Evolutionary conservation across 2,888 invertebrate genomes (phyloP), one percentile per base, ranked within the genome.

Genomic region (Dicyrtoma fusca): DNA sequence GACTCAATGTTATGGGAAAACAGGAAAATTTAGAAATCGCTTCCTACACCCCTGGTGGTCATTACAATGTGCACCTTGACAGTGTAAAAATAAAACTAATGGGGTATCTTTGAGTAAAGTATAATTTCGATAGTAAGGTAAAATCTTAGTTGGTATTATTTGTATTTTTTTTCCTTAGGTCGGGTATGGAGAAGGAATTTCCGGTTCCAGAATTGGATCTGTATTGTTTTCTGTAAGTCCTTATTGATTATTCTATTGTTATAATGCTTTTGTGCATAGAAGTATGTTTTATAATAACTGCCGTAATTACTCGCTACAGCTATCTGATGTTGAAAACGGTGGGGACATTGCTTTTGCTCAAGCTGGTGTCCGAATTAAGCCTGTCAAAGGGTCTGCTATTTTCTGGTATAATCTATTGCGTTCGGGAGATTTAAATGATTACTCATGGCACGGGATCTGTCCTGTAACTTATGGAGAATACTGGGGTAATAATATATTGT

Each of bases 341-440:
- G 82, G 82, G 5, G 81, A 81, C 10, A 82, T 82, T 0, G 82
- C 81, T n/a, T 82, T 82, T 77, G 82, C 82, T 1, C 74, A 81
- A 44, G 68, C 82, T 6, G 82, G 82, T n/a, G 76, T 81, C 0
- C 77, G 78, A 1, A 76, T 81, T 13, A 77, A 76, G 68, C 81
- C 82, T 0, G 23, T 74, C 11, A 81, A 81, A 82, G 85, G 85
- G 2, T 81, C 82, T 14, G 84, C 84, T 49, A 83, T 84, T 26
- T 84, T 85, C 77, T 85, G 85, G 85, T 83, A 83, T 75, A 85
- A 85, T 77, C 73, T 85, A 34, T 34, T 34, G 8, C 3, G 34
- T 49, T 49, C 49, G 3, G 49, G 49, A 49, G 26, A 81, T 81
- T 73, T 78, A 76, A 66, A 85, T 21, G n/a, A 26, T 10, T 45